Base-by-base conservation (phyloP, 2,797 vertebrate species). In the Malacoraja senta region DNA sequence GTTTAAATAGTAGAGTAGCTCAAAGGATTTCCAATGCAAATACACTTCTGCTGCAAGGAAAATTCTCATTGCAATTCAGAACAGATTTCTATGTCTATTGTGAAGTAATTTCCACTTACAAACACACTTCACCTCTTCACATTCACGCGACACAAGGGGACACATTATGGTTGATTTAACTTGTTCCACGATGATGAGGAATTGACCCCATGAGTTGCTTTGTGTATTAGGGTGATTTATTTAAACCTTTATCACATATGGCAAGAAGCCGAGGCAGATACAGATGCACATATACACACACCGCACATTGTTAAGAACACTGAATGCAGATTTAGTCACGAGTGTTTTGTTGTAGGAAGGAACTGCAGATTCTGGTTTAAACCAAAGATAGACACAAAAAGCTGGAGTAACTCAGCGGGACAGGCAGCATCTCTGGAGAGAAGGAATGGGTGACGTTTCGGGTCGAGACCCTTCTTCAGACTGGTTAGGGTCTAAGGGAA, bases 1-100 rank as follows among this genome's bases (percentile, higher is more conserved):
- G 83, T 63, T 65, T 86, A 86, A 86, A 86, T 32, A 86, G 83
- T 63, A 65, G 1, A 86, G n/a, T 32, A 86, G 29, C 83, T 86
- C 83, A 86, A 26, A 86, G 83, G 83, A 65, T 86, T 86, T 86
- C 83, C 83, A 2, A 17, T n/a, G 58, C 1, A 29, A 86, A 86
- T 86, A 86, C 29, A 86, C 8, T 19, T 65, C 7, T 32, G 83
- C 83, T 65, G 29, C 26, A 13, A n/a, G 83, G n/a, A 86, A 32
- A 15, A 63, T n/a, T 86, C 83, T 86, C 58, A 17, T 86, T 63
- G 63, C 83, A 65, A 86, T 86, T 65, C 83, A 65, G 63, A 86
- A 63, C 83, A 86, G 58, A 86, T 32, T 32, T 63, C 29, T 86
- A 86, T 63, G 83, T 86, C 83, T 65, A 65, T 32, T 32, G 83